Evolutionary conservation across 2,888 invertebrate species (phyloP).

Genomic region (Meandrusa payeni): DNA sequence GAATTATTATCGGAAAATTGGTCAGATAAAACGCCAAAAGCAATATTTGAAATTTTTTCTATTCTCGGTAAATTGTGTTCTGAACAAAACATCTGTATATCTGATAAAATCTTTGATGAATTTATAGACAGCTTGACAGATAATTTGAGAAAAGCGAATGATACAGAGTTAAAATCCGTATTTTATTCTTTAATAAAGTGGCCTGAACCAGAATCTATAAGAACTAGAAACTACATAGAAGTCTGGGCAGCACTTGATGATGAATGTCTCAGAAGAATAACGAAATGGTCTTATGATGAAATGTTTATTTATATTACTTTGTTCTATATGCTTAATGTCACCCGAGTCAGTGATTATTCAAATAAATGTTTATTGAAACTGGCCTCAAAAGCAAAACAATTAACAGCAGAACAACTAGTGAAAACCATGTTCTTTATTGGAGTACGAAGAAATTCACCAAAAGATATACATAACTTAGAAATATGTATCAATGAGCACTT

Average conservation of each 20-base stretch:
- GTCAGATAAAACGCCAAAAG: constrained; percentile 41
- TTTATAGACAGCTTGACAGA: constrained; percentile 70
- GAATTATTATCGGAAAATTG: constrained; percentile 46
- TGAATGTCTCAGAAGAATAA: constrained; percentile 73
- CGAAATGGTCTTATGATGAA: constrained; percentile 75
- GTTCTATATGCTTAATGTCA: constrained; percentile 82
- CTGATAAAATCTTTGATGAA: constrained; percentile 57
- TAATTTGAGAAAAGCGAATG: constrained; percentile 74
- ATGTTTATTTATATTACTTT: constrained; percentile 81
- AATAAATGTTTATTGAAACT: constrained; percentile 76
- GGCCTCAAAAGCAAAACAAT: constrained; percentile 75
- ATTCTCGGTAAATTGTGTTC: constrained; percentile 53
- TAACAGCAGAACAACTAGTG: constrained; percentile 83
- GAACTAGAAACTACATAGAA: constrained; percentile 81
- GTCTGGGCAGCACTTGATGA: constrained; percentile 86
- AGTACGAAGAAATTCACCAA: constrained; percentile 73
- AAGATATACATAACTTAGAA: constrained; percentile 85
- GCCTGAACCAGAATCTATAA: constrained; percentile 72
- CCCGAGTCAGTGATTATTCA: constrained; percentile 78
- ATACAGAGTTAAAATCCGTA: constrained; percentile 78
- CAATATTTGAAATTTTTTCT: constrained; percentile 52
- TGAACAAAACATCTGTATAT: constrained; percentile 53
- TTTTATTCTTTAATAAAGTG: constrained; percentile 74
- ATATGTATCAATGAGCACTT: constrained; percentile 72
- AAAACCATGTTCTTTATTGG: constrained; percentile 85